Conservation (phyloP, 2,113 vertebrate genomes). For the Oreochromis niloticus region DNA sequence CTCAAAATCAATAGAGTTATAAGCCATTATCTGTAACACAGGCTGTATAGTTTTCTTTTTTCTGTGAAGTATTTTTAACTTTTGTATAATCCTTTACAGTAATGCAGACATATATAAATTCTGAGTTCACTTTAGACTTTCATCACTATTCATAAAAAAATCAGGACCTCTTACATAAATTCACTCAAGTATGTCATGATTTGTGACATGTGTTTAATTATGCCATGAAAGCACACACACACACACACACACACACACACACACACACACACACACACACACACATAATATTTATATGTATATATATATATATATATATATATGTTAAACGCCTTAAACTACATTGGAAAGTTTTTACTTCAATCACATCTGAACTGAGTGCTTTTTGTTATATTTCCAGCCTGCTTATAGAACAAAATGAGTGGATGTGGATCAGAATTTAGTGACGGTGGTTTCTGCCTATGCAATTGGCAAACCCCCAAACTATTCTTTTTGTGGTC, state of each 20-base stretch:
- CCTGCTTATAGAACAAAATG: too few relatives aligned
- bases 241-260: too few relatives aligned
- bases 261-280: too few relatives aligned
- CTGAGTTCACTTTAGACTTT: background rate
- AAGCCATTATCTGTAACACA: background rate
- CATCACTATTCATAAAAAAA: background rate
- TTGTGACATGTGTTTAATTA: background rate
- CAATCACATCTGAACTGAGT: background rate
- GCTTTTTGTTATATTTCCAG: too few relatives aligned
- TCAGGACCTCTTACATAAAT: background rate
- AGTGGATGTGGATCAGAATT: too few relatives aligned
- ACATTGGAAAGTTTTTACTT: background rate
- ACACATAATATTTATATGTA: too few relatives aligned
- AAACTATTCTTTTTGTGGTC: too few relatives aligned
- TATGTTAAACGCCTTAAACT: too few relatives aligned
- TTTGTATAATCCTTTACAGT: background rate
- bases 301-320: too few relatives aligned
- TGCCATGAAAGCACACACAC: background rate
- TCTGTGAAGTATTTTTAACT: background rate
- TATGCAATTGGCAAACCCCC: too few relatives aligned
- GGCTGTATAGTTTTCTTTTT: background rate
- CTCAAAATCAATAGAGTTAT: slow-evolving; percentile 14
- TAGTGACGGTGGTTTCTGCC: too few relatives aligned
- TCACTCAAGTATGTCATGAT: background rate
- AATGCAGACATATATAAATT: background rate